A percentile compares a stretch with the other conserved stretches of the same genome.
Evolutionary conservation across 1,140 invertebrate species (phyloP).

Genomic region (Cylas formicarius): DNA sequence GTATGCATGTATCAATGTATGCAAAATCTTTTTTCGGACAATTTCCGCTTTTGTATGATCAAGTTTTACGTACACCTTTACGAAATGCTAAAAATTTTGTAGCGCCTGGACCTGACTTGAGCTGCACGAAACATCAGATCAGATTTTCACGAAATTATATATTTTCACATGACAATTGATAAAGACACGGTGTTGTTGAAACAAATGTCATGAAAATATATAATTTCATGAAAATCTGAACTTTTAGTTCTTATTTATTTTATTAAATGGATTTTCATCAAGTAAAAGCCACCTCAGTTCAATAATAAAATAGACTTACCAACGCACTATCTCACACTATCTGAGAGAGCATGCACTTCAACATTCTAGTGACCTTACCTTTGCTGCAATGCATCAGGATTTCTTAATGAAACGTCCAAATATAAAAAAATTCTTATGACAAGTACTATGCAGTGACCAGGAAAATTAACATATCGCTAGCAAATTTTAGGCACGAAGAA

Average conservation of each 20-base stretch:
- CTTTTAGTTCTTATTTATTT: too few relatives aligned
- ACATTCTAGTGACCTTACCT: constrained; percentile 4
- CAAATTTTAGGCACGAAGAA: constrained; percentile 3
- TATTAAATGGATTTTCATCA: too few relatives aligned
- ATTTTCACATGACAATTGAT: too few relatives aligned
- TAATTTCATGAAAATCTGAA: too few relatives aligned
- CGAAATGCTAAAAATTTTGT: constrained; percentile 1
- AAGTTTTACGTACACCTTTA: constrained; percentile 4
- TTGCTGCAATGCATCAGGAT: constrained; percentile 5
- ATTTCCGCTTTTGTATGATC: background rate
- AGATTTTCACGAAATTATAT: constrained; percentile 1
- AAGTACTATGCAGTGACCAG: too few relatives aligned
- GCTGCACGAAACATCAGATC: constrained; percentile 1
- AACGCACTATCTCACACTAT: constrained; percentile 3
- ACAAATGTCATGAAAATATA: too few relatives aligned
- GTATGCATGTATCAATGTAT: constrained; percentile 3
- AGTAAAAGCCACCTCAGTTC: too few relatives aligned
- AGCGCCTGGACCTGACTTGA: constrained; percentile 4
- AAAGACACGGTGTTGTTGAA: too few relatives aligned
- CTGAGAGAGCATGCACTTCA: constrained; percentile 5
- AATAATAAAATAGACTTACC: too few relatives aligned
- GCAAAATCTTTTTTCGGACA: constrained; percentile 2
- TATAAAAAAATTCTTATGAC: too few relatives aligned
- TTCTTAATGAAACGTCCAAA: constrained; percentile 3
- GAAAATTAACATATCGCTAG: constrained; percentile 3